Evolutionary conservation across 2,888 invertebrate genomes (phyloP), one percentile per base, ranked within the genome.

Genomic region (Chelonus formosanus): DNA sequence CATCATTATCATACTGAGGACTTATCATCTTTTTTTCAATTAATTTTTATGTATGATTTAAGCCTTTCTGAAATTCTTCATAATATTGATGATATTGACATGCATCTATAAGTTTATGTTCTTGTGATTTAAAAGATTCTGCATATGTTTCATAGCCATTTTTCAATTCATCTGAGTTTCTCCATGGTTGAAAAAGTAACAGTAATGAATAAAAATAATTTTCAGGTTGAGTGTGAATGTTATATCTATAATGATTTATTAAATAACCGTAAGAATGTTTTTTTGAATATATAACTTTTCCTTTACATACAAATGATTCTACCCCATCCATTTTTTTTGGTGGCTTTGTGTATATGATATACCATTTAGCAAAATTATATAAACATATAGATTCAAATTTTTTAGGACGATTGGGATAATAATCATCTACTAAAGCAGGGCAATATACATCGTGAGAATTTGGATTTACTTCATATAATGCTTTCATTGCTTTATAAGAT

Each of bases 181-280:
- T 36, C 74, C 72, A 71, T 6, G 73, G 73, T 59, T 71, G 54
- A 57, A 69, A 71, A 44, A 73, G n/a, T 32, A 73, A 65, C n/a
- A 73, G 45, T 5, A 73, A 55, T 6, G 72, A 48, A 32, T 52
- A 60, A 64, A 66, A 71, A 60, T 69, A 71, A n/a, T 68, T 63
- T 65, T 72, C 70, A 10, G 70, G 73, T 36, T 70, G 54, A 35
- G 2, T 67, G 6, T 67, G 50, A 1, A 67, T 44, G 56, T 73
- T 69, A 54, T 59, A 67, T 58, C 48, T 66, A 50, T 71, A 76
- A 66, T 77, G 76, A 68, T 77, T 79, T 3, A 80, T 74, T 4
- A 78, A 66, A 71, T 74, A 76, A 48, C 75, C 70, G 7, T 69
- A 64, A 55, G 70, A 20, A 5, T 55, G 59, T 70, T 69, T 74